Conservation (phyloP, 2,797 vertebrate species). For the Tenualosa ilisha region DNA sequence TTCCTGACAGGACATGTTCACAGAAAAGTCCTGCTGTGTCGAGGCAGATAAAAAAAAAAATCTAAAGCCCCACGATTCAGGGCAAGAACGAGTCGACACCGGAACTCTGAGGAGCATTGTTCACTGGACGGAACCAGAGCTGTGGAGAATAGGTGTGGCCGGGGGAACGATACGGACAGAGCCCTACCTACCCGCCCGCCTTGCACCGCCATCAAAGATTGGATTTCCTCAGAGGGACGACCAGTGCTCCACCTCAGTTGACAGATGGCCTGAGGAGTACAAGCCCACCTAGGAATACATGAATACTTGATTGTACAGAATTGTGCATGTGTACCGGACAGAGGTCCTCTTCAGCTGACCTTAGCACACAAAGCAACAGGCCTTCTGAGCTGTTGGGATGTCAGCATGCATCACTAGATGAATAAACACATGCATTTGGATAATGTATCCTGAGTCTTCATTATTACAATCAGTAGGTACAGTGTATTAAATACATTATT, state of each 20-base stretch:
- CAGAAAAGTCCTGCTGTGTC: conserved; percentile 52
- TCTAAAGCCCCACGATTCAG: not conserved
- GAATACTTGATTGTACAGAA: conserved; percentile 13
- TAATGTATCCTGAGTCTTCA: not conserved
- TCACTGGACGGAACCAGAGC: conserved; percentile 29
- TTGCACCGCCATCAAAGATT: conserved; percentile 8
- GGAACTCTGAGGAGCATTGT: conserved; percentile 47
- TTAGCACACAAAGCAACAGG: not conserved
- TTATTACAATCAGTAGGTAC: not conserved
- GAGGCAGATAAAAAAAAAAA: not conserved
- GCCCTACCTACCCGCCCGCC: not conserved
- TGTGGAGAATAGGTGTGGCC: conserved; percentile 43
- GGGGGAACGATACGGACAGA: not conserved
- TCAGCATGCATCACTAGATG: not conserved
- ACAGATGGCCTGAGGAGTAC: conserved; percentile 6
- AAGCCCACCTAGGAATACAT: conserved; percentile 22
- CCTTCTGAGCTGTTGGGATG: not conserved
- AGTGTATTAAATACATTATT: not conserved
- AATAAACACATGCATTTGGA: not conserved
- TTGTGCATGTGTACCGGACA: not conserved
- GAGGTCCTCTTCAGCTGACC: not conserved
- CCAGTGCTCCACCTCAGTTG: not conserved
- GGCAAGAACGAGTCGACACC: conserved; percentile 32
- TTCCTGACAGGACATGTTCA: conserved; percentile 66
- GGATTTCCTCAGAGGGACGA: not conserved